Conservation (phyloP, 2,797 vertebrate genomes). For the Malurus splendens region DNA sequence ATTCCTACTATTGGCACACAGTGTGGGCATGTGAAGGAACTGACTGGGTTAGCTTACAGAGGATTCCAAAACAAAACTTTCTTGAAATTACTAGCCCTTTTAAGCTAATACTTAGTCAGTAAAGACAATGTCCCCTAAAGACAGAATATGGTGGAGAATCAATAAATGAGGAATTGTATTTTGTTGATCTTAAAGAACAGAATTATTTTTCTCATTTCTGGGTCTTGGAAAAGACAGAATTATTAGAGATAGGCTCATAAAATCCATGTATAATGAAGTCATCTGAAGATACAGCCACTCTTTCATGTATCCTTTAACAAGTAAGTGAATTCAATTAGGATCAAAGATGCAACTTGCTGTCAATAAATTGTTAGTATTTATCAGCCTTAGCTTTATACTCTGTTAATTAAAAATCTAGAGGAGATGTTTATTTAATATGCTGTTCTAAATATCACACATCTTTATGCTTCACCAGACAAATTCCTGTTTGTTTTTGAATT, state of each 20-base stretch:
- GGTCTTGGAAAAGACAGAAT: not conserved
- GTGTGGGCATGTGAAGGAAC: not conserved
- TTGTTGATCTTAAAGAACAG: not conserved
- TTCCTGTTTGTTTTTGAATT: not conserved
- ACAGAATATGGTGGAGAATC: not conserved
- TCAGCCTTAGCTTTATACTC: not conserved
- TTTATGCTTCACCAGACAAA: not conserved
- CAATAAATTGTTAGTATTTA: not conserved
- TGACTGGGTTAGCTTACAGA: not conserved
- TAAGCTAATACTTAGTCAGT: not conserved
- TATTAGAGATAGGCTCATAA: not conserved
- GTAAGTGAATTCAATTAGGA: constrained; percentile 3
- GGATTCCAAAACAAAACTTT: not conserved
- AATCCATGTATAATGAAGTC: not conserved
- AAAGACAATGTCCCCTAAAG: not conserved
- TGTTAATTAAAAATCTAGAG: not conserved
- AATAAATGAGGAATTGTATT: not conserved
- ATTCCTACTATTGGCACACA: not conserved
- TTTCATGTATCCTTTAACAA: not conserved
- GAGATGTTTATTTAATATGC: not conserved
- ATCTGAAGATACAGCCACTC: not conserved
- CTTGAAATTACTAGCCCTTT: not conserved
- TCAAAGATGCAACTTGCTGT: not conserved
- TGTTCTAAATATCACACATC: not conserved
- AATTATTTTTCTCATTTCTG: not conserved